Evolutionary conservation across 1,140 invertebrate genomes (phyloP), one percentile per base, ranked within the genome.

Genomic region (Pantala flavescens): DNA sequence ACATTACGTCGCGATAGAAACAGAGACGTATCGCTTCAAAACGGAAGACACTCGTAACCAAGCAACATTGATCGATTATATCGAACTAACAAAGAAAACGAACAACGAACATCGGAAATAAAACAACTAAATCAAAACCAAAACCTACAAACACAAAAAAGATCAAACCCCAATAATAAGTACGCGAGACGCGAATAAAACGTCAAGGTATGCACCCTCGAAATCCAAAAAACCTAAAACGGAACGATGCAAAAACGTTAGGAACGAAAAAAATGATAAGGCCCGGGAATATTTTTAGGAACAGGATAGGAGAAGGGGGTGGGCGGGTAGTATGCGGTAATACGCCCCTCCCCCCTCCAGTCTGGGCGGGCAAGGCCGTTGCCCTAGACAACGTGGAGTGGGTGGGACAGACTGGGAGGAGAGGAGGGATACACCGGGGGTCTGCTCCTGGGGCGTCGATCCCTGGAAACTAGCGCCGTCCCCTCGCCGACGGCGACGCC

Each of bases 341-440:
- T 63, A 63, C 49, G 3, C 12, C 49, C 49, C 49, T 12, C 49
- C 1, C 49, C 49, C 12, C 3, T 63, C 49, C 12, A 12, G 49
- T 3, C 49, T 3, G 12, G 49, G 49, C 49, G 49, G n/a, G 49
- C 49, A 63, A 63, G 49, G 49, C 49, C 49, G 49, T 63, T 63
- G 49, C 49, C 49, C 49, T 63, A 63, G 49, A 63, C 49, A 63
- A 63, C 49, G 49, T 63, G 49, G 49, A 63, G 49, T 19, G 49
- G n/a, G 49, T 19, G 49, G 49, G 49, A 3, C n/a, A 63, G 49
- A 21, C 1, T 19, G 49, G 49, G 49, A 21, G n/a, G 12, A 3
- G 49, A 12, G n/a, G 49, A 63, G 16, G 49, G 49, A 21, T 21
- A 1, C n/a, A 5, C 16, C 49, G 16, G 49, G 49, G 49, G 49